Base-by-base conservation (phyloP, 1,140 invertebrate genomes). In the Conus betulinus region DNA sequence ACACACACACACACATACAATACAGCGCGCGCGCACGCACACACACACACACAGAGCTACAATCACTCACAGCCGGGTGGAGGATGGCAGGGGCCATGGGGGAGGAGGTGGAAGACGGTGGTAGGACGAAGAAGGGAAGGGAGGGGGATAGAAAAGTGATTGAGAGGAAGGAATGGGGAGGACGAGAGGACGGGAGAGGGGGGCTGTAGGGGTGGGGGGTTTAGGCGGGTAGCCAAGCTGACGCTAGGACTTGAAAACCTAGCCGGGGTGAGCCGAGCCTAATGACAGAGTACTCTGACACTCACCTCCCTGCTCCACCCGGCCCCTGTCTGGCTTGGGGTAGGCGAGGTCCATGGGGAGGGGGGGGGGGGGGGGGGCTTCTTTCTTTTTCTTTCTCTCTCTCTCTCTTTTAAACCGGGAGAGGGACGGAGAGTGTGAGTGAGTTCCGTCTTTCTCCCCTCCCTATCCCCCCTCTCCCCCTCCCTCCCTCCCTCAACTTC, bases 191-290 rank as follows among this genome's bases (percentile, higher is more conserved):
- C 20, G 55, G 53, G 20, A 57, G 83, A 7, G 57, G 57, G 82
- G 82, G 53, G 8, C 13, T 55, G 20, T 6, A 20, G 82, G n/a
- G 20, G 20, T 84, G 55, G 25, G 17, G 83, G 53, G 83, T 7
- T 67, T 13, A 27, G 83, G 6, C 11, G 11, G 79, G 79, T 53
- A 84, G 82, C 55, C 82, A 67, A 5, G 25, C n/a, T 53, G 82
- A 67, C 82, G 82, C 82, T 84, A 63, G 55, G 51, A 23, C n/a
- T 3, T 84, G 82, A 84, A 84, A 84, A 84, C 57, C 82, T 84
- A 84, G 52, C 82, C 82, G 11, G 55, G 55, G 5, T 27, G n/a
- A 84, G 25, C 55, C 23, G n/a, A 13, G 82, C 17, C 39, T 84
- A 84, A 84, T 84, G 82, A 84, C 55, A 84, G 55, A 84, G 23